Percentiles rank a stretch among this genome's conserved stretches.
These are phyloP conservation scores for Rhabdophis nuchalis DNA, from an alignment of 2,797 vertebrate genomes.

Conservation along the genomic window DNA sequence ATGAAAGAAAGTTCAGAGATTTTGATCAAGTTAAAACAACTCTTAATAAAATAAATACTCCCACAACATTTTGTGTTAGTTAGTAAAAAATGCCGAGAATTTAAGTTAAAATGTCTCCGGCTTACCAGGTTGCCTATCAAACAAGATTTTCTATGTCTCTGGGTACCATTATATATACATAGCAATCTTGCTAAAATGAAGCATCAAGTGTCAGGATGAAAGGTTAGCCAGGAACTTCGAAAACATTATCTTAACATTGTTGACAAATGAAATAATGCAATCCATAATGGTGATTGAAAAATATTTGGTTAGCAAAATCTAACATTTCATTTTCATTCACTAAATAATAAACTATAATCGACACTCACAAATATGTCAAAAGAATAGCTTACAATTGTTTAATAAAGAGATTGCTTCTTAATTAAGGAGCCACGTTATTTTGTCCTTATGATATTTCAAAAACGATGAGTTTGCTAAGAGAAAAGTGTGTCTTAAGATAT, in stretches of 20 bases:
- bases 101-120: neutral
- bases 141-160: neutral
- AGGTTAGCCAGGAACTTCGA: neutral
- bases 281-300: neutral
- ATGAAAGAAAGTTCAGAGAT: neutral
- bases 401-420: neutral
- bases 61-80: neutral
- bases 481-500: constrained; percentile 17
- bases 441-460: constrained; percentile 8
- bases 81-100: neutral
- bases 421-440: neutral
- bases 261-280: too few species aligned
- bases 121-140: neutral
- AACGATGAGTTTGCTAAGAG: neutral
- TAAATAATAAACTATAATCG: constrained; percentile 3
- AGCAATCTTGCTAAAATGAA: neutral
- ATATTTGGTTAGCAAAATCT: neutral
- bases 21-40: neutral
- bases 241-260: neutral
- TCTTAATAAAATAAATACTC: neutral
- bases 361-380: constrained; percentile 16
- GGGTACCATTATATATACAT: neutral
- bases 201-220: neutral
- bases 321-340: neutral
- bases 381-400: constrained; percentile 7